Evolutionary conservation across 2,888 invertebrate species (phyloP), one percentile per base, ranked within the genome.

Genomic region (Pedicia rivosa): DNA sequence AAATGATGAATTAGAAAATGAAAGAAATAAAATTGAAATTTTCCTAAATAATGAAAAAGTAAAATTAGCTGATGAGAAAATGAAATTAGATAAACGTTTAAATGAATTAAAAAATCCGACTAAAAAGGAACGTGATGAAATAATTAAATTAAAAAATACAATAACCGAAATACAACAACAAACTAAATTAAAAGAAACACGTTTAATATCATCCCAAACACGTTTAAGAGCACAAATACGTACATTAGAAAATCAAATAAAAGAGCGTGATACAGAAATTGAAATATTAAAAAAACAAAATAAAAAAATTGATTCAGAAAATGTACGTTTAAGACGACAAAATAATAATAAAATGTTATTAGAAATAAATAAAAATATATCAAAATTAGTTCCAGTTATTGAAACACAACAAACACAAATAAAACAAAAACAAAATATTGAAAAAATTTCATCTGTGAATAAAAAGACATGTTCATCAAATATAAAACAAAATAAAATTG

Each of bases 271-370:
- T 44, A 65, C 67, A 35, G 77, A 81, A 55, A 57, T 78, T 13
- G 78, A 79, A 38, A 69, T 71, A 47, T 50, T 82, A 4, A 72
- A 68, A 43, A 76, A 72, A 48, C 73, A 74, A 51, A 79, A 76
- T 49, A 68, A 68, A 42, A 67, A 72, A 50, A 59, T 77, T 36
- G 66, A 69, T 42, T 70, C 69, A 31, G 68, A 67, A 39, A 72
- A 74, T 53, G 62, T 70, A 43, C 64, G 68, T 35, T 59, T 69
- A 8, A 54, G 63, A 41, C 56, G 70, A 40, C 58, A 73, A 28
- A 65, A 70, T n/a, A 81, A 79, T 43, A 71, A 76, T 22, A 79
- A 75, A 63, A 74, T 80, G 56, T 64, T 83, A 42, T 74, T 79
- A 48, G 74, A 78, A 56, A 81, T 84, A 22, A 83, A 78, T 51